Percentiles rank a stretch among this genome's conserved stretches.
Evolutionary conservation across 2,888 invertebrate genomes (phyloP).

Genomic region (Pteria penguin): DNA sequence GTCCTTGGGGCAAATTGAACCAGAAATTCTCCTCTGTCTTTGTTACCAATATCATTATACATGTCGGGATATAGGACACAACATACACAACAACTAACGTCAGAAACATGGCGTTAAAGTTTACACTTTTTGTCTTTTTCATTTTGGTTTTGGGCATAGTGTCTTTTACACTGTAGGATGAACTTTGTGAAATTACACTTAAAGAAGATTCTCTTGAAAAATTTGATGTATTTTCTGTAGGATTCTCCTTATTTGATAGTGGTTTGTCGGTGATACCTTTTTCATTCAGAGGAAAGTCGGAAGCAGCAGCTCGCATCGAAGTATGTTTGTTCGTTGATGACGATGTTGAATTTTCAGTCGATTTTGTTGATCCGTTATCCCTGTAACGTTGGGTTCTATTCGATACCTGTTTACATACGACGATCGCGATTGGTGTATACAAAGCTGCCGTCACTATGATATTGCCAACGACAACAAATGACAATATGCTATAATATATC

Average conservation of each 20-base stretch:
- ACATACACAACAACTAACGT: not conserved
- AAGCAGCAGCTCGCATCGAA: too few relatives aligned
- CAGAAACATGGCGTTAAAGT: slow-evolving; percentile 3
- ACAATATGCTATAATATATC: not conserved
- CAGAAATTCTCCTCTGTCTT: slow-evolving; percentile 1
- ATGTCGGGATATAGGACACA: slow-evolving; percentile 2
- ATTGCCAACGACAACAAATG: not conserved
- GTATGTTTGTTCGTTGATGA: not conserved
- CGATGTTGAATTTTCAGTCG: not conserved
- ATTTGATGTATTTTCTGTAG: not conserved
- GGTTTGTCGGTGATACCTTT: not conserved
- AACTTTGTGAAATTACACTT: not conserved
- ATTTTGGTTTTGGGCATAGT: not conserved
- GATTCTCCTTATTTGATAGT: not conserved
- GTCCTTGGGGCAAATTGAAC: not conserved
- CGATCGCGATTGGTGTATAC: not conserved
- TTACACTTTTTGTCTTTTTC: not conserved
- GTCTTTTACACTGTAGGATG: not conserved
- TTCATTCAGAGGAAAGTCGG: too few relatives aligned
- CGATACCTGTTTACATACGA: not conserved
- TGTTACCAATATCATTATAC: not conserved
- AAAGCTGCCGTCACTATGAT: not conserved
- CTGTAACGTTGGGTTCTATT: not conserved
- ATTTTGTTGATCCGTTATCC: not conserved
- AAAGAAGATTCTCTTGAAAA: not conserved